These are phyloP conservation scores for Diadumene lineata DNA, from an alignment of 92 coral and sea anemone genomes.

Conservation along the genomic window DNA sequence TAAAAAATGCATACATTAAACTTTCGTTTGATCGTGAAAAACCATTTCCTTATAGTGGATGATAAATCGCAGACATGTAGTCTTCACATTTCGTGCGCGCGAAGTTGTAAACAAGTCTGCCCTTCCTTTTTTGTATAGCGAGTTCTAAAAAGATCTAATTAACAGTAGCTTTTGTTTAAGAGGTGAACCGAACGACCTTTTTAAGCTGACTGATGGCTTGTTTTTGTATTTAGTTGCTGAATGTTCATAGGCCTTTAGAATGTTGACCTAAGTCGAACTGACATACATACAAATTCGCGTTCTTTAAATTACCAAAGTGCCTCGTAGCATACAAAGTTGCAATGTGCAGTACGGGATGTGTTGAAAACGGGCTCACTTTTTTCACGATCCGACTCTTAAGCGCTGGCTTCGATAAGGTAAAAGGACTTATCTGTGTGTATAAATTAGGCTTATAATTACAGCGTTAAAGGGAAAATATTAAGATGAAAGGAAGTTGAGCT, in stretches of 20 bases:
- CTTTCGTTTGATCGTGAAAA: neutral
- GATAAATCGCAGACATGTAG: neutral
- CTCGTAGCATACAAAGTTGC: neutral
- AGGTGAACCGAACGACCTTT: neutral
- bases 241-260: neutral
- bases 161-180: neutral
- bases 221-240: neutral
- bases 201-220: neutral
- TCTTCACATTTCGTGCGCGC: too few relatives aligned
- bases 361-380: neutral
- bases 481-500: too few relatives aligned
- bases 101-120: neutral
- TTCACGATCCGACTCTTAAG: too few relatives aligned
- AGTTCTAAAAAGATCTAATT: conserved; percentile 15
- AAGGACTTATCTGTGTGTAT: too few relatives aligned
- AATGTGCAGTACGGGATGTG: too few relatives aligned
- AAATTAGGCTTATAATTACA: too few relatives aligned
- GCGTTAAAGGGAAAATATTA: too few relatives aligned
- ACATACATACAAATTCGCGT: neutral
- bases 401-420: too few relatives aligned
- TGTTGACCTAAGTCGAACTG: conserved; percentile 4
- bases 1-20: conserved; percentile 5
- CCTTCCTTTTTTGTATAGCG: neutral
- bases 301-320: neutral
- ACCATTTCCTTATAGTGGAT: neutral